Evolutionary conservation across 2,797 vertebrate species (phyloP).

Genomic region (Valencia hispanica): DNA sequence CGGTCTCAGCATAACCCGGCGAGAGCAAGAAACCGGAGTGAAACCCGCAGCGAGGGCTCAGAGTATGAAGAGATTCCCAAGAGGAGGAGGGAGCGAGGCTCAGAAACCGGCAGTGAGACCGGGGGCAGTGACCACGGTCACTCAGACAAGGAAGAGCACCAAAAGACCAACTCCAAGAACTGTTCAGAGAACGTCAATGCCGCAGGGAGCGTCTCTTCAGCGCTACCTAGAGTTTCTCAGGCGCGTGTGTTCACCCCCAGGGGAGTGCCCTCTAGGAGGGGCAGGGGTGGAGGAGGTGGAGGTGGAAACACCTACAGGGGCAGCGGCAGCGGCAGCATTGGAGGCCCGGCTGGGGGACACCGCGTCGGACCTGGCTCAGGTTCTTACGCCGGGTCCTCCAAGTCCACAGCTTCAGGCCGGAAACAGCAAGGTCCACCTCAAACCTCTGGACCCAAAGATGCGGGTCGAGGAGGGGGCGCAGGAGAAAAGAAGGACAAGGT

Average conservation of each 20-base stretch:
- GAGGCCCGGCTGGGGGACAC: constrained; percentile 71
- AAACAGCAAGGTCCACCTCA: constrained; percentile 75
- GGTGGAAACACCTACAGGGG: constrained; percentile 79
- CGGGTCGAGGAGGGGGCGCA: constrained; percentile 61
- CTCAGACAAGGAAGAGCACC: constrained; percentile 86
- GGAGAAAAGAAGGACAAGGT: constrained; percentile 82
- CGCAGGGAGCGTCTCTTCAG: constrained; percentile 49
- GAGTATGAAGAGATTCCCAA: constrained; percentile 95
- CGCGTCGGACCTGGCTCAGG: constrained; percentile 65
- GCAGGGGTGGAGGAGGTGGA: constrained; percentile 83
- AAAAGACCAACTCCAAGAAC: constrained; percentile 72
- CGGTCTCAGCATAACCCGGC: constrained; percentile 81
- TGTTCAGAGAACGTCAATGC: constrained; percentile 62
- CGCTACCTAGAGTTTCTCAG: constrained; percentile 75
- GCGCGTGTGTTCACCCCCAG: constrained; percentile 92
- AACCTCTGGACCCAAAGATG: constrained; percentile 74
- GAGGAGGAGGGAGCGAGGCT: constrained; percentile 89
- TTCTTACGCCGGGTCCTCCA: constrained; percentile 73
- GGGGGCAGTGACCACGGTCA: constrained; percentile 86
- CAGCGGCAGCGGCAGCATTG: constrained; percentile 66
- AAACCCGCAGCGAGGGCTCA: constrained; percentile 92
- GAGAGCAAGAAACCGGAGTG: constrained; percentile 88
- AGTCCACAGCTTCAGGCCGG: constrained; percentile 67
- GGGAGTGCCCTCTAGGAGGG: constrained; percentile 91
- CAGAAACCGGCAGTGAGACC: constrained; percentile 92